Conservation (phyloP, 2,113 vertebrate species). For the Willisornis vidua region DNA sequence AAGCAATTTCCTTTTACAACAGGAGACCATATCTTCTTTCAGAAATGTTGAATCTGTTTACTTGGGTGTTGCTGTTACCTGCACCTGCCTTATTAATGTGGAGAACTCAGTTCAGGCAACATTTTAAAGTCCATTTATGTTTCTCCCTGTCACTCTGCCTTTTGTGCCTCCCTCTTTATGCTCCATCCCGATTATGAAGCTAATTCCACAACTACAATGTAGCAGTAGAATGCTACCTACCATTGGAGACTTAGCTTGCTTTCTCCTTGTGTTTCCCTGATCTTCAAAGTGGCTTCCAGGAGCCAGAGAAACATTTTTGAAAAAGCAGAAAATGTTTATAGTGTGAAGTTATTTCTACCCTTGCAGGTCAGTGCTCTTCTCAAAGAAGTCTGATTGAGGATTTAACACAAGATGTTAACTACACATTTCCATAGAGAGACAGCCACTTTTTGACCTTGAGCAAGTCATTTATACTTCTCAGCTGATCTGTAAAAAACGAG, state of each 20-base stretch:
- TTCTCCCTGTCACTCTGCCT: not conserved
- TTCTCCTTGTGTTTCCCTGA: not conserved
- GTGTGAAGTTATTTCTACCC: not conserved
- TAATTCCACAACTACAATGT: not conserved
- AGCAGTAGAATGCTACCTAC: not conserved
- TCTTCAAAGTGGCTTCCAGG: not conserved
- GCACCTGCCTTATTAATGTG: not conserved
- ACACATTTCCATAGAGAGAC: not conserved
- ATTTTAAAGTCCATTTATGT: not conserved
- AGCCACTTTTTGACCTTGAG: not conserved
- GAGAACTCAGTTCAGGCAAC: not conserved
- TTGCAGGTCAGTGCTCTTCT: not conserved
- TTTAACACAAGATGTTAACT: not conserved
- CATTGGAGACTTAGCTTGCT: not conserved
- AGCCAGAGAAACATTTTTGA: not conserved
- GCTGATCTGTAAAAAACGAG: not conserved
- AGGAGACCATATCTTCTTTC: not conserved
- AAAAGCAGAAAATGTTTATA: not conserved
- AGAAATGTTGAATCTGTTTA: not conserved
- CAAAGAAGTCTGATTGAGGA: not conserved
- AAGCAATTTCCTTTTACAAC: constrained; percentile 7
- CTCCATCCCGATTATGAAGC: not conserved
- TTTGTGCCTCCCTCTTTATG: not conserved
- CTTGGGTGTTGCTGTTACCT: not conserved
- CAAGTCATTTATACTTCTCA: not conserved